These are phyloP conservation scores for Epicauta chinensis DNA, from an alignment of 1,140 invertebrate genomes.

Conservation along the genomic window DNA sequence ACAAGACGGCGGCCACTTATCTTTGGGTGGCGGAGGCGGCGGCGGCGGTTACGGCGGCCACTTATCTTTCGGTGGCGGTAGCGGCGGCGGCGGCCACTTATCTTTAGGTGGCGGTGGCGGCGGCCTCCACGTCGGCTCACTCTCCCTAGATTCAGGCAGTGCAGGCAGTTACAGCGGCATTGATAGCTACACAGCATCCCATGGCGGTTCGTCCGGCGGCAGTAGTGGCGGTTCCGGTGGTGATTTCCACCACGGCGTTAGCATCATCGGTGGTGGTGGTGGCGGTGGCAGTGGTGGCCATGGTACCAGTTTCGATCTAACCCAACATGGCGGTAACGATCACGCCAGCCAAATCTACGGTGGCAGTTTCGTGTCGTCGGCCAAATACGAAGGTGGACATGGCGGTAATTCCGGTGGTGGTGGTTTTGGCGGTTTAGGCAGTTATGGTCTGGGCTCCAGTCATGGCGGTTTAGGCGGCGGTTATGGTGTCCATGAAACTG, in stretches of 20 bases:
- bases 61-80: conserved; percentile 14
- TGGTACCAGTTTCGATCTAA: conserved; percentile 24
- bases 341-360: conserved; percentile 25
- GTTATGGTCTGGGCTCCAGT: conserved; percentile 8
- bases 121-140: conserved; percentile 16
- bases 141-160: conserved; percentile 8
- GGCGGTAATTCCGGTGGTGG: conserved; percentile 14
- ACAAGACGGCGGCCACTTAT: background rate
- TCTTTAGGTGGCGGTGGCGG: conserved; percentile 16
- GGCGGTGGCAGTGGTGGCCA: conserved; percentile 14
- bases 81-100: conserved; percentile 3
- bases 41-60: conserved; percentile 16
- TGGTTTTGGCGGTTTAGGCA: conserved; percentile 5
- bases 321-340: conserved; percentile 20
- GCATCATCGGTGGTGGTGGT: conserved; percentile 23
- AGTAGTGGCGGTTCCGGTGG: conserved; percentile 21
- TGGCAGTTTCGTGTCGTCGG: conserved; percentile 30
- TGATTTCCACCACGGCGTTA: conserved; percentile 29
- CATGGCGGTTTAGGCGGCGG: conserved; percentile 13
- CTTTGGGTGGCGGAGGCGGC: conserved; percentile 14
- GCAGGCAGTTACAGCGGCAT: conserved; percentile 8
- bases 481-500: conserved; percentile 15
- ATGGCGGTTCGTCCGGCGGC: conserved; percentile 10
- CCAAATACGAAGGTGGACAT: conserved; percentile 29
- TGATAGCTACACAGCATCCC: conserved; percentile 4